Evolutionary conservation across 2,888 invertebrate genomes (phyloP).

Genomic region (Rotaria macrura): DNA sequence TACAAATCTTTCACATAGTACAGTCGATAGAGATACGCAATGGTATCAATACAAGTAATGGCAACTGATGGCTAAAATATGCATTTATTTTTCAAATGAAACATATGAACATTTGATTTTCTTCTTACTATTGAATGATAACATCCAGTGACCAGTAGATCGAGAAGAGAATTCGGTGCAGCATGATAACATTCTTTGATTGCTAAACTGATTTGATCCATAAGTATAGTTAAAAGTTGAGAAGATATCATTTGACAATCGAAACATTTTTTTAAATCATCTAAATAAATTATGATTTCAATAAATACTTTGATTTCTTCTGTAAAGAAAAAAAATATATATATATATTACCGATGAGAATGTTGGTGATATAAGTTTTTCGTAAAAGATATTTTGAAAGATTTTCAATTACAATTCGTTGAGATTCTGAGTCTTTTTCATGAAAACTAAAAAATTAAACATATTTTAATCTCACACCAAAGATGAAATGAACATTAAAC

Average conservation of each 20-base stretch:
- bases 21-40: not conserved
- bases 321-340: not conserved
- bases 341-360: not conserved
- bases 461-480: too few species aligned
- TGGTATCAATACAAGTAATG: not conserved
- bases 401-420: not conserved
- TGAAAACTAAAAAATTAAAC: not conserved
- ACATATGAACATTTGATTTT: not conserved
- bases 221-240: not conserved
- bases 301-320: not conserved
- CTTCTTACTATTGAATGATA: not conserved
- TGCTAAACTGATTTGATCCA: not conserved
- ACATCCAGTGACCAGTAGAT: not conserved
- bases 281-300: not conserved
- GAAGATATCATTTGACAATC: not conserved
- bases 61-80: not conserved
- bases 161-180: not conserved
- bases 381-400: not conserved
- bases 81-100: too few species aligned
- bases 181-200: constrained; percentile 19
- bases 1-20: constrained; percentile 6
- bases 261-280: not conserved
- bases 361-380: not conserved
- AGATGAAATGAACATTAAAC: too few species aligned
- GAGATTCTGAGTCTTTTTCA: not conserved